Conservation (phyloP, 2,797 vertebrate species). For the Sparidentex hasta region DNA sequence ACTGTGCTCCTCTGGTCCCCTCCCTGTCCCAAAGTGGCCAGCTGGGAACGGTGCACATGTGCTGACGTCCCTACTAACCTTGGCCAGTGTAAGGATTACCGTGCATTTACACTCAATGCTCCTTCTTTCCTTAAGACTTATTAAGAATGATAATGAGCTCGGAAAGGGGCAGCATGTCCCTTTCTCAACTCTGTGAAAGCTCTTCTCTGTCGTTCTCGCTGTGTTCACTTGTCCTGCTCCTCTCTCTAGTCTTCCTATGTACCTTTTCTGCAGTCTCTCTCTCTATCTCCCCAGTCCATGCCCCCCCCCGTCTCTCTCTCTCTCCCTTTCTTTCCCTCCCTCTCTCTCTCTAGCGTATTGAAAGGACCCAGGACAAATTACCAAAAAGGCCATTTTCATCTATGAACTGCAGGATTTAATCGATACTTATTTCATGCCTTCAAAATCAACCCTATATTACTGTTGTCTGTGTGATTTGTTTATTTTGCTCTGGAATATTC, state of each 20-base stretch:
- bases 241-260: constrained; percentile 39
- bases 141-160: constrained; percentile 99
- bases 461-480: constrained; percentile 90
- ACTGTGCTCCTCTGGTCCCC: constrained; percentile 71
- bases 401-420: constrained; percentile 88
- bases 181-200: constrained; percentile 86
- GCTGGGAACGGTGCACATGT: constrained; percentile 86
- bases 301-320: constrained; percentile 11
- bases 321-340: constrained; percentile 53
- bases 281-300: constrained; percentile 32
- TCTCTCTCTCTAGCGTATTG: constrained; percentile 85
- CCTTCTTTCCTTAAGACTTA: constrained; percentile 99
- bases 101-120: constrained; percentile 98
- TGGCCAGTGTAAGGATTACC: constrained; percentile 99
- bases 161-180: constrained; percentile 93
- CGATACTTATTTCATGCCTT: constrained; percentile 91
- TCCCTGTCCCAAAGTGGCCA: constrained; percentile 81
- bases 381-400: constrained; percentile 92
- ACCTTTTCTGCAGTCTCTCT: constrained; percentile 39
- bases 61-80: constrained; percentile 98
- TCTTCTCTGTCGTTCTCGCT: constrained; percentile 57
- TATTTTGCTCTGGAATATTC: constrained; percentile 87
- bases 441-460: constrained; percentile 89
- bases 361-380: constrained; percentile 97
- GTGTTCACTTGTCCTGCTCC: constrained; percentile 69